Evolutionary conservation across 1,140 invertebrate species (phyloP), one percentile per base, ranked within the genome.

Genomic region (Drosophila guanche): DNA sequence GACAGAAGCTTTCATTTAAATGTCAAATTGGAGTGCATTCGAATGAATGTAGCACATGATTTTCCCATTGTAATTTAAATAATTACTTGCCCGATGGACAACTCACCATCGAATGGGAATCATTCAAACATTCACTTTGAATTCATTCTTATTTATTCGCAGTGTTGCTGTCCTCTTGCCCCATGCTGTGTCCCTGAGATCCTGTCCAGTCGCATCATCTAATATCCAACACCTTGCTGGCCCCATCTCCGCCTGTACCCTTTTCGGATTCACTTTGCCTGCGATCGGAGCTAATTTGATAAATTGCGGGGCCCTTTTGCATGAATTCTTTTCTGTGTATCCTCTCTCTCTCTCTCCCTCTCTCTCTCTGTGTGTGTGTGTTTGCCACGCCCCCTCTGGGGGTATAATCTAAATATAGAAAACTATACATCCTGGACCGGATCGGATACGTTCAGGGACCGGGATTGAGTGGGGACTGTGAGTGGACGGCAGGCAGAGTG

Each of bases 261-360:
- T 29, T 37, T 40, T 46, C 20, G 43, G 57, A 61, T 71, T 62
- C 59, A 47, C 27, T 41, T 59, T 58, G 50, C 57, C 65, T 16
- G 47, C 63, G 78, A 83, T 83, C 74, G 62, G 63, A 86, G 83
- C 68, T 89, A 86, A 86, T 86, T 86, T 86, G 83, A 86, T 86
- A 86, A 86, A 86, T 86, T 83, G 79, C 83, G 33, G 71, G 40
- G 56, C 66, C 66, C 67, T 75, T 81, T 88, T 74, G 79, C 75
- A 79, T 78, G 71, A 57, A 67, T 52, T 76, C 55, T 29, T 22
- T 22, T 71, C 23, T 65, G 16, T 51, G 7, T 22, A 5, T 33
- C 29, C 29, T 2, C 29, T 33, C 29, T 10, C 3, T 3, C 3
- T 33, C 7, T 33, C 7, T 8, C 8, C 10, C 29, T 20, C 25